A percentile compares a stretch with the other conserved stretches of the same genome.
phyloP scores from a whole-genome alignment of 2,113 vertebrate genomes.

The Vicugna pacos region DNA sequence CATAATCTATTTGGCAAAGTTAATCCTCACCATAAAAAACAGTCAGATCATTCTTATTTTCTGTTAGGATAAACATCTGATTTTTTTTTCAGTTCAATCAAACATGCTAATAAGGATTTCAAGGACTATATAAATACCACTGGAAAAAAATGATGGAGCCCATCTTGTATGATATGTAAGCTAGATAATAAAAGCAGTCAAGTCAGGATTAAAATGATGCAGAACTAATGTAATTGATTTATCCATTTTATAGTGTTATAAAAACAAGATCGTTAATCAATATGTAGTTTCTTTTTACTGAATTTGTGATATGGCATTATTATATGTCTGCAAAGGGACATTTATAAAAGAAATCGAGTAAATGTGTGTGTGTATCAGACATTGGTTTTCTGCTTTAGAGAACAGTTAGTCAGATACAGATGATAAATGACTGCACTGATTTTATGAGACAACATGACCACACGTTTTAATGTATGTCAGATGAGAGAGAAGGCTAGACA shows the following conservation, averaged over 20 bases:
- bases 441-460: neutral
- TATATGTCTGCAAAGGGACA: neutral
- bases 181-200: slow-evolving; percentile 56
- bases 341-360: neutral
- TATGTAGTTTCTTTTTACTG: neutral
- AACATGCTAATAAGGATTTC: slow-evolving; percentile 43
- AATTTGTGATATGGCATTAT: neutral
- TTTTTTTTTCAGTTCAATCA: neutral
- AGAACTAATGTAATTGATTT: slow-evolving; percentile 48
- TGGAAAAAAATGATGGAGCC: slow-evolving; percentile 1
- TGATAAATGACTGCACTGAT: neutral
- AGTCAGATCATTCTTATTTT: neutral
- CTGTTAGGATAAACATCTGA: neutral
- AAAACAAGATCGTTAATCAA: slow-evolving; percentile 64
- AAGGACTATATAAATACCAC: neutral
- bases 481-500: neutral
- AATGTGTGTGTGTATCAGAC: neutral
- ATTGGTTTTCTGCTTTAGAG: slow-evolving; percentile 6
- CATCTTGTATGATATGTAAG: neutral
- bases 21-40: neutral
- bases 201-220: slow-evolving; percentile 39
- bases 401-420: slow-evolving; percentile 36
- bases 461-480: neutral
- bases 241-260: slow-evolving; percentile 52
- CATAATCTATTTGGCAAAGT: neutral